A percentile compares a stretch with the other conserved stretches of the same genome.
Evolutionary conservation across 2,888 invertebrate genomes (phyloP).

Genomic region (Choreutis nemorana): DNA sequence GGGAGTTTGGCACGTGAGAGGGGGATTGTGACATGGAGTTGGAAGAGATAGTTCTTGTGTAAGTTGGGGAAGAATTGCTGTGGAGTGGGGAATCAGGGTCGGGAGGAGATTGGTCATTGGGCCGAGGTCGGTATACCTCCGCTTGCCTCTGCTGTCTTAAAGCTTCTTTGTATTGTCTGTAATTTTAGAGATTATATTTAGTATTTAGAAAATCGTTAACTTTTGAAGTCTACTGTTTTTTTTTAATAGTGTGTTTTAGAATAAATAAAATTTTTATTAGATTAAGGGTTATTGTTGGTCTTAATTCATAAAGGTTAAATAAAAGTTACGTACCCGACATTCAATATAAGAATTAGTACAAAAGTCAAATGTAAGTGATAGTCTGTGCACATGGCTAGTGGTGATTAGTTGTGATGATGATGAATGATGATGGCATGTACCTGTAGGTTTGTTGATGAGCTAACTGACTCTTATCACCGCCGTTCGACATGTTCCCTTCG

Average conservation of each 20-base stretch:
- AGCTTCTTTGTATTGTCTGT: conserved; percentile 89
- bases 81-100: conserved; percentile 63
- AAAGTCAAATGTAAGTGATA: too few relatives aligned
- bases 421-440: conserved; percentile 56
- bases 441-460: conserved; percentile 79
- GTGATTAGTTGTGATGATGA: too few relatives aligned
- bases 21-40: conserved; percentile 37
- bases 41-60: conserved; percentile 40
- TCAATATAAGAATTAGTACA: too few relatives aligned
- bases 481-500: conserved; percentile 68
- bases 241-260: too few relatives aligned
- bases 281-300: too few relatives aligned
- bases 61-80: conserved; percentile 56
- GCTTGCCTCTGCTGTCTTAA: conserved; percentile 84
- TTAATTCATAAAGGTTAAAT: too few relatives aligned
- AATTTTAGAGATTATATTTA: too few relatives aligned
- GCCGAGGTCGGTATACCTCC: conserved; percentile 78
- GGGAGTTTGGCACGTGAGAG: conserved; percentile 49
- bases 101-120: conserved; percentile 65
- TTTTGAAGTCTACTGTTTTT: too few relatives aligned
- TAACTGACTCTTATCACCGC: conserved; percentile 74
- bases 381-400: too few relatives aligned
- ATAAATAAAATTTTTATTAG: too few relatives aligned
- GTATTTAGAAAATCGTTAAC: too few relatives aligned
- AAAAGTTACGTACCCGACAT: too few relatives aligned